Evolutionary conservation across 1,140 invertebrate genomes (phyloP).

Genomic region (Nymphalis io): DNA sequence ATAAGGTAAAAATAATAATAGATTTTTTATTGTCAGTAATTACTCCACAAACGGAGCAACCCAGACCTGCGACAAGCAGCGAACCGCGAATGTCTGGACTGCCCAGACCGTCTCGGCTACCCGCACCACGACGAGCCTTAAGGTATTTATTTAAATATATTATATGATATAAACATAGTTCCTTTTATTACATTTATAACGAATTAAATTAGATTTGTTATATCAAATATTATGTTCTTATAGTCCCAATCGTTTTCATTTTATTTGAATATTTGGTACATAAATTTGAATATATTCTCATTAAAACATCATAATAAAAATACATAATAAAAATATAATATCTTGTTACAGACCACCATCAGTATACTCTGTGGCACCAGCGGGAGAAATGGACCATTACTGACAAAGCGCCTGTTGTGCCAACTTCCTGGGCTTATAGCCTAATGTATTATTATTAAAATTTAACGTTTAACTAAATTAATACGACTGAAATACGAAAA

Average conservation of each 20-base stretch:
- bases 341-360: conserved; percentile 68
- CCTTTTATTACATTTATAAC: no score
- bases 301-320: no score
- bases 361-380: conserved; percentile 69
- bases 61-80: conserved; percentile 46
- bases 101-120: conserved; percentile 63
- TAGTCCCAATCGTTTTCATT: no score
- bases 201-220: no score
- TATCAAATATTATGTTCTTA: no score
- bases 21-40: no score
- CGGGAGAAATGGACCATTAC: conserved; percentile 68
- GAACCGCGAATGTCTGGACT: conserved; percentile 52
- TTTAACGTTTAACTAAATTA: conserved; percentile 43
- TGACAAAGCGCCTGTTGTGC: conserved; percentile 60
- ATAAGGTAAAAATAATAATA: neutral
- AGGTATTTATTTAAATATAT: conserved; percentile 40
- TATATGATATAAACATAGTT: no score
- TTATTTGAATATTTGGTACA: no score
- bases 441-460: conserved; percentile 40
- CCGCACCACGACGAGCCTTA: conserved; percentile 56
- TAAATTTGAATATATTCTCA: no score
- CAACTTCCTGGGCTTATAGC: conserved; percentile 49
- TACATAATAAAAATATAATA: neutral
- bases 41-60: conserved; percentile 42
- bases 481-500: conserved; percentile 52